These are phyloP conservation scores for Lepidurus apus DNA, from an alignment of 1,140 invertebrate species.

Conservation along the genomic window DNA sequence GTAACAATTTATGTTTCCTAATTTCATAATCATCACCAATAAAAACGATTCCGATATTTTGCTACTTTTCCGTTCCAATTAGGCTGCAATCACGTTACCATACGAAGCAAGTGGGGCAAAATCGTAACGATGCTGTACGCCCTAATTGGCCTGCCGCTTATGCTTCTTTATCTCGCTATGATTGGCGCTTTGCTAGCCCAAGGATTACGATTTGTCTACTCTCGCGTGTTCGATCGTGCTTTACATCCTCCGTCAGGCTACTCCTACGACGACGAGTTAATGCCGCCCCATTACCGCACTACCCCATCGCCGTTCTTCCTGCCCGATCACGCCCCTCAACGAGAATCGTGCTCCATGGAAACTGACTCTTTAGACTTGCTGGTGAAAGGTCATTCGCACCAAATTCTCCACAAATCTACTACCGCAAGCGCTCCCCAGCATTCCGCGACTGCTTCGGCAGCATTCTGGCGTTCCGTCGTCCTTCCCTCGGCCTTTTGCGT, in stretches of 20 bases:
- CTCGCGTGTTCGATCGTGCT: conserved; percentile 39
- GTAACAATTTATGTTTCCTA: conserved; percentile 53
- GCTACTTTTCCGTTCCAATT: background rate
- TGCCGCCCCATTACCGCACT: background rate
- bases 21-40: too few species aligned
- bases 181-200: conserved; percentile 64
- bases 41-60: too few species aligned
- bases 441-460: background rate
- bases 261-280: background rate
- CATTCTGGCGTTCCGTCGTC: background rate
- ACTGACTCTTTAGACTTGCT: background rate
- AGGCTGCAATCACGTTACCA: background rate
- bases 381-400: background rate
- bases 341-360: background rate
- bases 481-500: background rate
- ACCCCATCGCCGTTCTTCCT: background rate
- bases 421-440: background rate
- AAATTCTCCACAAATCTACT: background rate
- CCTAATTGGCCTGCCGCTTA: conserved; percentile 83
- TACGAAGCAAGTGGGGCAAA: conserved; percentile 52
- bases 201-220: conserved; percentile 46
- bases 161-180: conserved; percentile 77
- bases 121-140: conserved; percentile 84
- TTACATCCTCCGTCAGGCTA: background rate
- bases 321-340: background rate